A percentile compares a stretch with the other conserved stretches of the same genome.
Evolutionary conservation across 1,140 invertebrate species (phyloP).

Genomic region (Galleria mellonella): DNA sequence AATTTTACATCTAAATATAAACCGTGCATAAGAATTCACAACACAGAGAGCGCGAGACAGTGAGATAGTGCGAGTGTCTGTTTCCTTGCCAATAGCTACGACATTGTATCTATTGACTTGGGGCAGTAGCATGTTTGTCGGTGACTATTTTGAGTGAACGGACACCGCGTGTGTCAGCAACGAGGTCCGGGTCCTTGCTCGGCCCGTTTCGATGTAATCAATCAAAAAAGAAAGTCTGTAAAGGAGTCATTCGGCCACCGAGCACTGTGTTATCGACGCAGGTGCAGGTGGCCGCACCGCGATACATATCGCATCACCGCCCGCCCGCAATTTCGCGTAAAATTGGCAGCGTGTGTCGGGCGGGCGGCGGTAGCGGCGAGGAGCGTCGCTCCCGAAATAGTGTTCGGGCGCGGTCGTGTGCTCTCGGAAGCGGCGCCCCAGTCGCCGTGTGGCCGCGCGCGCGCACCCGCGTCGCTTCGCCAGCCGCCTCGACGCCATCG

Average conservation of each 20-base stretch:
- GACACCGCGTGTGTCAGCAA: slow-evolving; percentile 33
- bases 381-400: slow-evolving; percentile 70
- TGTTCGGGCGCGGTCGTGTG: slow-evolving; percentile 63
- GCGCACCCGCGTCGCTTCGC: slow-evolving; percentile 59
- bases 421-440: slow-evolving; percentile 54
- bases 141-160: slow-evolving; percentile 59
- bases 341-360: slow-evolving; percentile 68
- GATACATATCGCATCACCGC: slow-evolving; percentile 71
- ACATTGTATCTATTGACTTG: slow-evolving; percentile 71
- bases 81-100: slow-evolving; percentile 68
- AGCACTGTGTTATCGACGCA: slow-evolving; percentile 14
- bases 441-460: slow-evolving; percentile 65
- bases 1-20: slow-evolving; percentile 71
- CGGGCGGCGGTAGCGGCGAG: slow-evolving; percentile 57
- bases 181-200: slow-evolving; percentile 16
- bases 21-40: slow-evolving; percentile 72
- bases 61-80: slow-evolving; percentile 70
- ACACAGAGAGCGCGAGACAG: slow-evolving; percentile 69
- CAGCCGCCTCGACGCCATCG: slow-evolving; percentile 38
- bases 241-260: no score
- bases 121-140: slow-evolving; percentile 48
- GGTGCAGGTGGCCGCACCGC: slow-evolving; percentile 41
- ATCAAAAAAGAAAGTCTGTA: slow-evolving; percentile 28
- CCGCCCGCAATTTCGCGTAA: slow-evolving; percentile 73
- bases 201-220: slow-evolving; percentile 30